Percentiles rank a stretch among this genome's conserved stretches.
These are phyloP conservation scores for Hirundichthys speculiger DNA, from an alignment of 2,113 vertebrate species.

Conservation along the genomic window DNA sequence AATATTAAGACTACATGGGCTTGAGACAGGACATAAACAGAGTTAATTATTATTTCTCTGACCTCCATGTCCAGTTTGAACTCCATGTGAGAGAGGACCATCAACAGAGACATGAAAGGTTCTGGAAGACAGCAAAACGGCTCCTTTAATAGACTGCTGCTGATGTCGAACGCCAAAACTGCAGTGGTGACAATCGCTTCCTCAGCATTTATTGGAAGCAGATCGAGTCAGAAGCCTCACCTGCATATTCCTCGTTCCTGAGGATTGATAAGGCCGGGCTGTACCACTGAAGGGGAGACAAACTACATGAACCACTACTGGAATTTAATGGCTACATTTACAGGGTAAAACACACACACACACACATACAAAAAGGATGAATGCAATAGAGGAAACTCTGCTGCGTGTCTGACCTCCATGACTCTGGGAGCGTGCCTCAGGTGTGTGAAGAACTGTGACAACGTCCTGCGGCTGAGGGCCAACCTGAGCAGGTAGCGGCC, in stretches of 20 bases:
- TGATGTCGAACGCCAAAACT: no score
- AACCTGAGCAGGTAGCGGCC: slow-evolving; percentile 79
- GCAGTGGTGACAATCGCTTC: no score
- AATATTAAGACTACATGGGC: no score
- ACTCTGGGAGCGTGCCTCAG: slow-evolving; percentile 75
- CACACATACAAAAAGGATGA: no score
- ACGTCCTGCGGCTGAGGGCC: slow-evolving; percentile 75
- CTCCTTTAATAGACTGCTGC: no score
- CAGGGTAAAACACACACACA: no score
- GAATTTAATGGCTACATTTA: no score
- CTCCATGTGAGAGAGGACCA: slow-evolving; percentile 82
- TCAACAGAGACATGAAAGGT: slow-evolving; percentile 83
- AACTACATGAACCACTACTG: no score
- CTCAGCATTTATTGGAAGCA: not conserved
- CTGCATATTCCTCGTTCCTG: slow-evolving; percentile 80
- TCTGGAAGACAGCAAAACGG: slow-evolving; percentile 70
- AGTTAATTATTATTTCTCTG: not conserved
- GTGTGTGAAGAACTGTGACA: slow-evolving; percentile 78
- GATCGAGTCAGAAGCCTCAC: slow-evolving; percentile 60
- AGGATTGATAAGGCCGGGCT: slow-evolving; percentile 77
- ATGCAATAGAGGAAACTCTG: not conserved
- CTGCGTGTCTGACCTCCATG: slow-evolving; percentile 70
- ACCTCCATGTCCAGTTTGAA: slow-evolving; percentile 86
- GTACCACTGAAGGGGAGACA: slow-evolving; percentile 81
- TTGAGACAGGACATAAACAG: not conserved